These are phyloP conservation scores for Rhea americana DNA, from an alignment of 2,113 vertebrate species.

Conservation along the genomic window DNA sequence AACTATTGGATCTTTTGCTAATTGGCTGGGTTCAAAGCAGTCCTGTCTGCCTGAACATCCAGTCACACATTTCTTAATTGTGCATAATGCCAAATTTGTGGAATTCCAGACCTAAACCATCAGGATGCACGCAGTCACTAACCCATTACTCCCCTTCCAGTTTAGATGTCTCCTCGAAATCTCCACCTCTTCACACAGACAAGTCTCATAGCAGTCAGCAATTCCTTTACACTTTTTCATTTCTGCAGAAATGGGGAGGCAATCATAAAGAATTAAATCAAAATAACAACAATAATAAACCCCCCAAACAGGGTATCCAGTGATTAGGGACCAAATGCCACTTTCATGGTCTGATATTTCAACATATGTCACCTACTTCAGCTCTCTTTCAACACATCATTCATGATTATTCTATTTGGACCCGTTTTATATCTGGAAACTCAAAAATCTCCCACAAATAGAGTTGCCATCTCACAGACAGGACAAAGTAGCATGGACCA, in stretches of 20 bases:
- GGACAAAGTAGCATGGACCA: fast-evolving
- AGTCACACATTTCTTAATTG: neutral
- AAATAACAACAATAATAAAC: neutral
- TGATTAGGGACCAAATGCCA: neutral
- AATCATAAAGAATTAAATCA: neutral
- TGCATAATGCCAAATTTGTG: fast-evolving
- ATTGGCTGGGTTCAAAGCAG: neutral
- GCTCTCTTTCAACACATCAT: neutral
- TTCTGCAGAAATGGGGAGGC: neutral
- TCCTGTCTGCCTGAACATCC: neutral
- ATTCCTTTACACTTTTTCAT: neutral
- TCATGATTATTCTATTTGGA: neutral
- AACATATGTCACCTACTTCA: neutral
- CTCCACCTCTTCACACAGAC: neutral
- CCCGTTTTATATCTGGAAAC: neutral
- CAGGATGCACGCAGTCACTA: neutral
- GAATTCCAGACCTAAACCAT: neutral
- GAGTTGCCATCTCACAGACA: neutral
- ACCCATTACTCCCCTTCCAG: fast-evolving
- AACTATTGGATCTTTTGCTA: neutral
- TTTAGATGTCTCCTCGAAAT: fast-evolving
- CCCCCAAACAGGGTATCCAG: neutral
- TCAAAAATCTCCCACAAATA: neutral
- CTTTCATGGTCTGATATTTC: neutral
- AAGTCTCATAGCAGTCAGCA: neutral